Conservation (phyloP, 2,888 invertebrate species). For the Drosophila koepferae region DNA sequence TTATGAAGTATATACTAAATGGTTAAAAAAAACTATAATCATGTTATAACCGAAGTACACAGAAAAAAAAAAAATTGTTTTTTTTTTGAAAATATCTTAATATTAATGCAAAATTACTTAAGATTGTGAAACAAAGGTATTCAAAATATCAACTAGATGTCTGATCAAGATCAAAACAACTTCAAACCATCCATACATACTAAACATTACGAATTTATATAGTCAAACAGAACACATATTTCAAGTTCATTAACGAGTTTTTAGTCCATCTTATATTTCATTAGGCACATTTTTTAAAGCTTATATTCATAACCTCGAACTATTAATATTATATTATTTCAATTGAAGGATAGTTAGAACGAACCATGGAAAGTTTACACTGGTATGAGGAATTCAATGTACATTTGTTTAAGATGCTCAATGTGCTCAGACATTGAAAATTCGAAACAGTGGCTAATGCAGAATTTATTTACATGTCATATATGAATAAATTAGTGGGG, state of each 20-base stretch:
- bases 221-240: too few species aligned
- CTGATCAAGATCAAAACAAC: not conserved
- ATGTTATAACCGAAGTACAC: not conserved
- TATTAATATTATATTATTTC: not conserved
- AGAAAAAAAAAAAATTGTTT: not conserved
- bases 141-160: not conserved
- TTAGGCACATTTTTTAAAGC: too few species aligned
- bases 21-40: not conserved
- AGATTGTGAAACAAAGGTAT: not conserved
- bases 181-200: not conserved
- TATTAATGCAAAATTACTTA: not conserved
- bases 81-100: not conserved
- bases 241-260: too few species aligned
- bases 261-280: too few species aligned
- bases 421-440: not conserved
- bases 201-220: too few species aligned
- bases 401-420: not conserved
- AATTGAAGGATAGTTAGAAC: slow-evolving; percentile 18
- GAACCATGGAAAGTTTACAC: not conserved
- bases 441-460: not conserved
- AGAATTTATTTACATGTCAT: not conserved
- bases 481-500: not conserved
- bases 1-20: too few species aligned
- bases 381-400: not conserved
- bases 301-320: too few species aligned